phyloP scores from a whole-genome alignment of 2,113 vertebrate species.

The Silurus asotus region DNA sequence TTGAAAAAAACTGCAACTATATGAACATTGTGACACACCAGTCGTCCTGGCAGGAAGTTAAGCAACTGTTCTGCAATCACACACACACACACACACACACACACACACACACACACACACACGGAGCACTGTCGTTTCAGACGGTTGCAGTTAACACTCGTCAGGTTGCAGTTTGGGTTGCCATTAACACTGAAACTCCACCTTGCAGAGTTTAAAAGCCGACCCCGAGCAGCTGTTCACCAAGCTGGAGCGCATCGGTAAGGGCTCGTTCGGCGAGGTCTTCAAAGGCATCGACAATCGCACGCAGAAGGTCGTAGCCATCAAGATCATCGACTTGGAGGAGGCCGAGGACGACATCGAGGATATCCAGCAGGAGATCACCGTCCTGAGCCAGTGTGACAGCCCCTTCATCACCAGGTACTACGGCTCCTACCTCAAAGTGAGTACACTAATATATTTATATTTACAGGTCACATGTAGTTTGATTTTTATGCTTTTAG shows the following conservation, averaged over 20 bases:
- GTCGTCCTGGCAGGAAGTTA: slow-evolving; percentile 1
- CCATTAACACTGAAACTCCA: not conserved
- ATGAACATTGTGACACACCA: not conserved
- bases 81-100: not conserved
- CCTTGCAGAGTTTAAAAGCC: slow-evolving; percentile 80
- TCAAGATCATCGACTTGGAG: slow-evolving; percentile 98
- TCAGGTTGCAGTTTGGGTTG: not conserved
- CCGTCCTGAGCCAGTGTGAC: slow-evolving; percentile 97
- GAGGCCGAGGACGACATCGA: slow-evolving; percentile 99
- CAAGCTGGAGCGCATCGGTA: slow-evolving; percentile 95
- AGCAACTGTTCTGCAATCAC: not conserved
- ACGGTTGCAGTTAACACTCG: not conserved
- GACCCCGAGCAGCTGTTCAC: slow-evolving; percentile 96
- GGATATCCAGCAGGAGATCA: slow-evolving; percentile 98
- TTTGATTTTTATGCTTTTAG: no score
- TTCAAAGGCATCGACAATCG: slow-evolving; percentile 99
- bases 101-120: not conserved
- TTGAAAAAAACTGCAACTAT: not conserved
- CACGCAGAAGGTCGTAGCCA: slow-evolving; percentile 97
- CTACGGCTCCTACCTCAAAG: slow-evolving; percentile 98
- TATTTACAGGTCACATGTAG: no score
- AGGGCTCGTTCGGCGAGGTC: slow-evolving; percentile 97
- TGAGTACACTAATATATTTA: slow-evolving; percentile 59
- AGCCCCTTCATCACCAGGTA: slow-evolving; percentile 98
- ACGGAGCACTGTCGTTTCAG: no score